Evolutionary conservation across 2,113 vertebrate genomes (phyloP), one percentile per base, ranked within the genome.

Genomic region (Patagioenas fasciata): DNA sequence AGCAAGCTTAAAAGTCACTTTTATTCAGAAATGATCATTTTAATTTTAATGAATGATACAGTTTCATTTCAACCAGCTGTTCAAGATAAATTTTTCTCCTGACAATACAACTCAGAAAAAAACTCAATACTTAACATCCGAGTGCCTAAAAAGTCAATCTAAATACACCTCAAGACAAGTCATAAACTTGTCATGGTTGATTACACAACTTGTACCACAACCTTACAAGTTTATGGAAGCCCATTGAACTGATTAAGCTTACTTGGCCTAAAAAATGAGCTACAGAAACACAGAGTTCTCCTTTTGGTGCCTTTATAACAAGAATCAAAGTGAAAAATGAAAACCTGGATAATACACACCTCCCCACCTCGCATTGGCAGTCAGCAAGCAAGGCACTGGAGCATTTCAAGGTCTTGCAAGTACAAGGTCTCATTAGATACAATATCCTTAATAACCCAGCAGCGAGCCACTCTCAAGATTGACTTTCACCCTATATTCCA

Each of bases 391-490:
- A 95, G 70, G 77, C 80, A 84, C 40, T 34, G 38, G 72, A 87
- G 91, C 90, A 87, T 96, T 96, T 95, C 93, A 96, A 97, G 96
- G 96, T 92, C 96, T 89, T 89, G 84, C 91, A 91, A 96, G 95
- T 92, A 84, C 92, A 96, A 96, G 95, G 93, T 84, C 92, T 95
- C 92, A 93, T 95, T 95, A 96, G 89, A 97, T 79, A 87, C 91
- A 96, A 95, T 89, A 94, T 89, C 80, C 61, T 95, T 89, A 96
- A 89, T 92, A 96, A 96, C 26, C 7, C 5, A 94, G 86, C 83
- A 93, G 91, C 15, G 2, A 97, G 74, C 88, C 86, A 97, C 91
- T 96, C 88, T 93, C 93, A 82, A 92, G 91, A 97, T 94, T 96
- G 83, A 92, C 88, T 95, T 80, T 92, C 91, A 91, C 73, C 80